Percentiles rank a stretch among this genome's conserved stretches.
These are phyloP conservation scores for Pachyseris speciosa DNA, from an alignment of 64 coral and sea anemone species.

Conservation along the genomic window DNA sequence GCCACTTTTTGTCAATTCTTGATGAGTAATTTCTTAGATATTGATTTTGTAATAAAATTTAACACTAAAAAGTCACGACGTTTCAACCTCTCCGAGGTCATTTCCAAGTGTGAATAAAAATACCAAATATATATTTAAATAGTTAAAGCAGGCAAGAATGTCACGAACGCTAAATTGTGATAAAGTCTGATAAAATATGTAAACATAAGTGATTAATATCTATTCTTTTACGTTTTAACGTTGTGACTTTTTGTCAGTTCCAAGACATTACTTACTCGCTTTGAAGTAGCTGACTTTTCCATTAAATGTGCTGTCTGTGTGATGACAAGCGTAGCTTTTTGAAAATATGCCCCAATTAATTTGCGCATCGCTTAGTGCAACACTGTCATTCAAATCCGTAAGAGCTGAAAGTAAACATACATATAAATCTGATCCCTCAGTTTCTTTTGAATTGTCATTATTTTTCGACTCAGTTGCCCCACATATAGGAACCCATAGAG, in stretches of 20 bases:
- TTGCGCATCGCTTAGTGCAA: conserved; percentile 35
- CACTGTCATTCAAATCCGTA: conserved; percentile 36
- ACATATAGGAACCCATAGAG: too few relatives aligned
- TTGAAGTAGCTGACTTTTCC: conserved; percentile 31
- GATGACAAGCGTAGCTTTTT: conserved; percentile 40
- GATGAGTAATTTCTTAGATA: neutral
- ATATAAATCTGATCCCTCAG: neutral
- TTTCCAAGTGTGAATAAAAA: neutral
- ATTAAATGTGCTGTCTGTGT: conserved; percentile 39
- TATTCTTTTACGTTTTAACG: too few relatives aligned
- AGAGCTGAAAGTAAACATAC: conserved; percentile 1
- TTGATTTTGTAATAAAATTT: neutral
- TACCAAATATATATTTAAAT: neutral
- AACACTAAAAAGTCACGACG: too few relatives aligned
- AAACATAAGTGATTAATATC: too few relatives aligned
- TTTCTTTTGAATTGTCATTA: too few relatives aligned
- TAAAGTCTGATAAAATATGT: too few relatives aligned
- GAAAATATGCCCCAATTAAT: conserved; percentile 42
- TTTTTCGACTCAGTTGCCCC: too few relatives aligned
- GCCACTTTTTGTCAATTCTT: neutral
- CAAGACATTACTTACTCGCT: conserved; percentile 4
- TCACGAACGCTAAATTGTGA: neutral
- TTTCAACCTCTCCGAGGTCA: too few relatives aligned
- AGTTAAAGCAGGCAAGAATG: neutral
- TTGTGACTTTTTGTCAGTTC: too few relatives aligned